phyloP scores from a whole-genome alignment of 2,113 vertebrate genomes.

The Cryptotis parvus region DNA sequence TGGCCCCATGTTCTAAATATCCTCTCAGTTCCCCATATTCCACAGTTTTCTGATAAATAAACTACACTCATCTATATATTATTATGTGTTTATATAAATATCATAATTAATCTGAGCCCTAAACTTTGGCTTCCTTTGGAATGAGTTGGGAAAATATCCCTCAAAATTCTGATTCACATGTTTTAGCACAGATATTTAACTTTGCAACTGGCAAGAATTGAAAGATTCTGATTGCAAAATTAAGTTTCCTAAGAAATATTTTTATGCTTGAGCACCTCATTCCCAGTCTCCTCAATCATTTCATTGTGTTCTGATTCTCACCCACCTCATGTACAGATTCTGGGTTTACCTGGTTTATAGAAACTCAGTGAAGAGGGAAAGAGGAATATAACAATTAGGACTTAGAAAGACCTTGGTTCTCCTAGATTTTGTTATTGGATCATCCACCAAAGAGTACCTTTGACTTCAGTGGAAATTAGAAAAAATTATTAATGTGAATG shows the following conservation, averaged over 20 bases:
- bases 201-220: slow-evolving; percentile 39
- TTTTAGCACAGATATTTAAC: slow-evolving; percentile 22
- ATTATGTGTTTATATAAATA: background rate
- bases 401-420: background rate
- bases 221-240: slow-evolving; percentile 60
- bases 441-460: background rate
- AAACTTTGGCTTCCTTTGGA: slow-evolving; percentile 50
- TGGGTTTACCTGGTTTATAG: background rate
- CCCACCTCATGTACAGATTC: background rate
- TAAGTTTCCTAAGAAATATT: slow-evolving; percentile 51
- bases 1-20: slow-evolving; percentile 16
- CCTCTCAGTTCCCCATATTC: background rate
- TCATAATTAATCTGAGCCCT: too few relatives aligned
- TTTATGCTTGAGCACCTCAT: background rate
- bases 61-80: slow-evolving; percentile 34
- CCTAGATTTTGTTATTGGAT: background rate
- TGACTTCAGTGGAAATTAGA: slow-evolving; percentile 23
- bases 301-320: background rate
- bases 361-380: background rate
- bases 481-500: background rate
- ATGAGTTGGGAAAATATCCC: slow-evolving; percentile 16
- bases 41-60: slow-evolving; percentile 32
- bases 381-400: background rate
- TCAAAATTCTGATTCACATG: slow-evolving; percentile 2
- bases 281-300: background rate